Evolutionary conservation across 2,113 vertebrate species (phyloP).

Genomic region (Chionomys nivalis): DNA sequence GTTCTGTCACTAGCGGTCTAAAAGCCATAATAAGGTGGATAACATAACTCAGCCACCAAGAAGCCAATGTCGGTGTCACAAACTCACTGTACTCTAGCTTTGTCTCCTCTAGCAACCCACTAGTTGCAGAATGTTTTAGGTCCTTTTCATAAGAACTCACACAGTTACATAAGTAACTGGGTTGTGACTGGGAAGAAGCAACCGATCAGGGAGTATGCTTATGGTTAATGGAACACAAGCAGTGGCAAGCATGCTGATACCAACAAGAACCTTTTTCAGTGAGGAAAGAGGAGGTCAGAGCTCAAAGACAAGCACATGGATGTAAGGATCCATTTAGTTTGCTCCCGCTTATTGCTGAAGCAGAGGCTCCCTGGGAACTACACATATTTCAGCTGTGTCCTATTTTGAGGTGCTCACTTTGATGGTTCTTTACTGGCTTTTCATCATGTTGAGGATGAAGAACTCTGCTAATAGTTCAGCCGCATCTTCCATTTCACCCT

Average conservation of each 20-base stretch:
- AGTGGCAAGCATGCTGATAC: background rate
- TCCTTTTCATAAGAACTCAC: background rate
- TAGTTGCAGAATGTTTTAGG: background rate
- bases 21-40: background rate
- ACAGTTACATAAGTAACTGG: background rate
- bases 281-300: background rate
- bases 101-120: background rate
- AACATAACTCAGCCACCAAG: background rate
- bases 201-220: background rate
- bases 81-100: background rate
- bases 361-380: background rate
- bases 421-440: background rate
- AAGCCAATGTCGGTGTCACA: background rate
- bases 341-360: background rate
- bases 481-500: background rate
- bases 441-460: background rate
- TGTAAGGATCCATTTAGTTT: background rate
- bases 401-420: background rate
- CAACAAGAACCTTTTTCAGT: background rate
- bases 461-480: background rate
- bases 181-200: background rate
- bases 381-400: background rate
- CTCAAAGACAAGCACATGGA: background rate
- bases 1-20: background rate
- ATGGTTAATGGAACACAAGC: background rate